A percentile compares a stretch with the other conserved stretches of the same genome.
phyloP scores from a whole-genome alignment of 1,140 invertebrate genomes.

The Drosophila teissieri region DNA sequence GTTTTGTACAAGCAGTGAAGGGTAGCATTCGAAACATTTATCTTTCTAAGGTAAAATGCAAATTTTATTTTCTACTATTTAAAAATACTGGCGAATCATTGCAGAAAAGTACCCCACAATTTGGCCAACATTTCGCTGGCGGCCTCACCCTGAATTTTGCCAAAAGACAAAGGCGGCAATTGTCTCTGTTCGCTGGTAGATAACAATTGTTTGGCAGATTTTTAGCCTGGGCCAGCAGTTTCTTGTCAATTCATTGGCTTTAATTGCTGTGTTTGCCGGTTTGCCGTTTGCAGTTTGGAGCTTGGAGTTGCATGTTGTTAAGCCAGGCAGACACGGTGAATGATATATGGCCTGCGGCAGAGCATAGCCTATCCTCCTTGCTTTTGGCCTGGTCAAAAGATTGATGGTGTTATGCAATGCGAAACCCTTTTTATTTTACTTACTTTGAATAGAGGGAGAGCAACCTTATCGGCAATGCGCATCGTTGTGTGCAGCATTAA shows the following conservation, averaged over 20 bases:
- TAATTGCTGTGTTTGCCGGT: slow-evolving; percentile 57
- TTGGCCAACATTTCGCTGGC: slow-evolving; percentile 61
- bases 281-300: not conserved
- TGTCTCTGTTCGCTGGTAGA: slow-evolving; percentile 24
- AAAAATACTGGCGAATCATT: slow-evolving; percentile 62
- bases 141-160: slow-evolving; percentile 62
- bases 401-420: slow-evolving; percentile 71
- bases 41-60: slow-evolving; percentile 15
- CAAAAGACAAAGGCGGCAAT: slow-evolving; percentile 42
- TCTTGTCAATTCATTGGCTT: slow-evolving; percentile 78
- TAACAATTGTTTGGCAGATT: slow-evolving; percentile 56
- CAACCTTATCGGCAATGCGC: slow-evolving; percentile 72
- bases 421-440: slow-evolving; percentile 41
- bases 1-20: not conserved
- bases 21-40: slow-evolving; percentile 13
- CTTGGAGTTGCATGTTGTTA: slow-evolving; percentile 11
- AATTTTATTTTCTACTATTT: slow-evolving; percentile 12
- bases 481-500: slow-evolving; percentile 29
- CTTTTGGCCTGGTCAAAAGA: slow-evolving; percentile 71
- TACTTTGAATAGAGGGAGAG: slow-evolving; percentile 4
- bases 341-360: slow-evolving; percentile 76
- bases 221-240: slow-evolving; percentile 58
- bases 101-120: slow-evolving; percentile 45
- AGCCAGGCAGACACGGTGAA: slow-evolving; percentile 46
- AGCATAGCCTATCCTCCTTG: slow-evolving; percentile 43